phyloP scores from a whole-genome alignment of 2,797 vertebrate species.

The Bovichtus variegatus region DNA sequence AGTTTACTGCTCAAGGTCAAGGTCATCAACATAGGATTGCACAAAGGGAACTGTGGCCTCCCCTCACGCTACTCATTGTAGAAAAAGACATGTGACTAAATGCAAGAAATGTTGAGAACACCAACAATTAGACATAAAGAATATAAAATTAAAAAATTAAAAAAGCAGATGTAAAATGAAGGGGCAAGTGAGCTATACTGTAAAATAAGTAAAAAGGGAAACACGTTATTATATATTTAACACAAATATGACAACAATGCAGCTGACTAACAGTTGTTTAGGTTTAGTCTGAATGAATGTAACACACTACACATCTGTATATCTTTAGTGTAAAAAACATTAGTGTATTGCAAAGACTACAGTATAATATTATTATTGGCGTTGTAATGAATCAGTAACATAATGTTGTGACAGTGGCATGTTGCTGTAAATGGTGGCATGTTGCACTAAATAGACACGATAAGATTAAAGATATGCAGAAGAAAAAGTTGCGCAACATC shows the following conservation, averaged over 20 bases:
- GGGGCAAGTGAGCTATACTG: not conserved
- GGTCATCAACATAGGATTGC: conserved; percentile 9
- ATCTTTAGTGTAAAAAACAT: not conserved
- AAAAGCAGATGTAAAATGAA: not conserved
- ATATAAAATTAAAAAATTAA: not conserved
- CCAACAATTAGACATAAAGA: not conserved
- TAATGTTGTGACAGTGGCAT: not conserved
- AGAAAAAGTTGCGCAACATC: conserved; percentile 8
- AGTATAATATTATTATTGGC: no score
- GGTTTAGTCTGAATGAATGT: not conserved
- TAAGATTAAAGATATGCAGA: conserved; percentile 2
- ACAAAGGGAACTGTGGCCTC: not conserved
- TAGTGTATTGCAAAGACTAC: not conserved
- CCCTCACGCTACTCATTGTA: not conserved
- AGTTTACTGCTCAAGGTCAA: conserved; percentile 55
- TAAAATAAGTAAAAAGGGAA: not conserved
- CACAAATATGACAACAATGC: not conserved
- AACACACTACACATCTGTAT: conserved; percentile 3
- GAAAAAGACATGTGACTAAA: not conserved
- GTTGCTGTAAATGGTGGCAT: not conserved
- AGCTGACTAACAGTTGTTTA: not conserved
- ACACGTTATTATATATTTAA: not conserved
- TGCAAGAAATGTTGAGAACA: not conserved
- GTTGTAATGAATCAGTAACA: not conserved
- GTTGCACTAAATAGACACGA: conserved; percentile 5